Conservation (phyloP, 2,888 invertebrate genomes). For the Pharmacophagus antenor region DNA sequence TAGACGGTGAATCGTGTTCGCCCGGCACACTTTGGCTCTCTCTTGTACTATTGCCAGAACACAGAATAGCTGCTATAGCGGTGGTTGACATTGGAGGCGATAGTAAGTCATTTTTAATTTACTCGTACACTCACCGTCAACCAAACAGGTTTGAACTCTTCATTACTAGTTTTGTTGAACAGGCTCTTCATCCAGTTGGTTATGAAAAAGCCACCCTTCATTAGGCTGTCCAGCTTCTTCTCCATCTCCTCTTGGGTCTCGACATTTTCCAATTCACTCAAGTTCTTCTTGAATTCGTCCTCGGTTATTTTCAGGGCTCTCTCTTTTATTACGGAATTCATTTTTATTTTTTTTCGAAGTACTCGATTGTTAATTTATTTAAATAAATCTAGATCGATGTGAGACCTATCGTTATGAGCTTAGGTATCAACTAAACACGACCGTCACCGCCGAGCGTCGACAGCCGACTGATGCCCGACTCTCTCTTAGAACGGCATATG, state of each 20-base stretch:
- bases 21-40: no score
- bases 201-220: constrained; percentile 52
- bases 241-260: constrained; percentile 57
- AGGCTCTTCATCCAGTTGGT: constrained; percentile 63
- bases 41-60: no score
- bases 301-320: constrained; percentile 36
- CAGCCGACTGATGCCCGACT: constrained; percentile 1
- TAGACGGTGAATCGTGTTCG: no score
- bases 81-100: not conserved
- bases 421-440: constrained; percentile 5
- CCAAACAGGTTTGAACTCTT: constrained; percentile 64
- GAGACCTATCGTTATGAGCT: no score
- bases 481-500: not conserved
- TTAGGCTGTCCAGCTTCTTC: constrained; percentile 44
- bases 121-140: constrained; percentile 63
- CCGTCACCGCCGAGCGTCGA: not conserved
- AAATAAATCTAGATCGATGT: no score
- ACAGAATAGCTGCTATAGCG: no score
- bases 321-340: constrained; percentile 46
- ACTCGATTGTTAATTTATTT: no score
- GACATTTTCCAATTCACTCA: constrained; percentile 50
- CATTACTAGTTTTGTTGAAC: constrained; percentile 53
- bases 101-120: no score
- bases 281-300: constrained; percentile 51
- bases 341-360: constrained; percentile 39